These are phyloP conservation scores for Raphicerus campestris DNA, from an alignment of 2,113 vertebrate species.

Conservation along the genomic window DNA sequence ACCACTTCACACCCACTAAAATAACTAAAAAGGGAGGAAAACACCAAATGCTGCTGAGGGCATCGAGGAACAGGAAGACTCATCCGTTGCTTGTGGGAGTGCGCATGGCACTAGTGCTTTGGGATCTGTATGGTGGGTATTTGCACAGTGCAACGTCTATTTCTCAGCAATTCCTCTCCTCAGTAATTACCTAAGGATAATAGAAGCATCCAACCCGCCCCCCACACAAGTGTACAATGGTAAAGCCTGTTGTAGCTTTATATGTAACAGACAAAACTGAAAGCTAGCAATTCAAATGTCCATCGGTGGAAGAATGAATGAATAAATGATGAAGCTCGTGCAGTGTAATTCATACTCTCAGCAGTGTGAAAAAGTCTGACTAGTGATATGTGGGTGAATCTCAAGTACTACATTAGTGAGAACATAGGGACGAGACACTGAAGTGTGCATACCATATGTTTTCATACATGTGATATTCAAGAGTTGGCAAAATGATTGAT, in stretches of 20 bases:
- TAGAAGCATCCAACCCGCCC: neutral
- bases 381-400: neutral
- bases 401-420: neutral
- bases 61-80: neutral
- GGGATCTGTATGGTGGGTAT: neutral
- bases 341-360: neutral
- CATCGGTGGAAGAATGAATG: neutral
- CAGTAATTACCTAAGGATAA: neutral
- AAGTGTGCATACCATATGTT: fast-evolving
- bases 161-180: neutral
- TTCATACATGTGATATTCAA: neutral
- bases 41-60: neutral
- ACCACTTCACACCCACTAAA: neutral
- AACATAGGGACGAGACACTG: neutral
- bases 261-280: neutral
- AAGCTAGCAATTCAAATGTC: neutral
- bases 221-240: neutral
- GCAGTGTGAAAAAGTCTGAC: neutral
- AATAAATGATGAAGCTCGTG: too few relatives aligned
- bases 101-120: neutral
- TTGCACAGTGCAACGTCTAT: neutral
- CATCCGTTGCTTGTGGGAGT: neutral
- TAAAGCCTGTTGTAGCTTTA: neutral
- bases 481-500: neutral
- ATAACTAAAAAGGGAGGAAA: neutral